Evolutionary conservation across 2,888 invertebrate species (phyloP), one percentile per base, ranked within the genome.

Genomic region (Lycaena phlaeas): DNA sequence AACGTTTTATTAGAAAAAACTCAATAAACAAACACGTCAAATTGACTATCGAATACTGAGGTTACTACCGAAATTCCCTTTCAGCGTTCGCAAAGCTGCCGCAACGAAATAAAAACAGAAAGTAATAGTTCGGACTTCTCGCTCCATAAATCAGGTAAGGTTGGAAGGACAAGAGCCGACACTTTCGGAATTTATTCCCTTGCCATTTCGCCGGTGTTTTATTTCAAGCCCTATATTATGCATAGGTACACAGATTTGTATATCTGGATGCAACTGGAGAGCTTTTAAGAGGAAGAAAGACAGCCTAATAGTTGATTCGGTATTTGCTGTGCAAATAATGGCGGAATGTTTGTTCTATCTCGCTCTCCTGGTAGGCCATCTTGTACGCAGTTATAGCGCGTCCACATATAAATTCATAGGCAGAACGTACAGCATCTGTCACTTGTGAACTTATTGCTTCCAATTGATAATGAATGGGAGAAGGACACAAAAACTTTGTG

Each of bases 101-200:
- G 60, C 62, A n/a, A 49, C 56, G 49, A 67, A 67, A 75, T 73
- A 73, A 79, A 79, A 81, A 74, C 52, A 50, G 49, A 53, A 61
- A 68, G 72, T 70, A 68, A 78, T 78, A 79, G 79, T 79, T 68
- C 63, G 66, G 56, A 49, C 54, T 64, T 64, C 70, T 69, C 69
- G 68, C 64, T 57, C 72, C 68, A 82, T 84, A 84, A 85, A 85
- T 85, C 82, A 81, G 68, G 50, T 51, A 51, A 53, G 54, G 57
- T 53, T 54, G 53, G 49, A 45, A 44, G 52, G 53, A 55, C 56
- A 56, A 54, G 57, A 59, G 61, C 57, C 62, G 66, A 61, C 76
- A 72, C 70, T 69, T 69, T 64, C 46, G 72, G 78, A 79, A 81
- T 81, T 78, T 74, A 78, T 79, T 77, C 69, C 56, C 55, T 56